phyloP scores from a whole-genome alignment of 1,140 invertebrate genomes.

The Halictus rubicundus region DNA sequence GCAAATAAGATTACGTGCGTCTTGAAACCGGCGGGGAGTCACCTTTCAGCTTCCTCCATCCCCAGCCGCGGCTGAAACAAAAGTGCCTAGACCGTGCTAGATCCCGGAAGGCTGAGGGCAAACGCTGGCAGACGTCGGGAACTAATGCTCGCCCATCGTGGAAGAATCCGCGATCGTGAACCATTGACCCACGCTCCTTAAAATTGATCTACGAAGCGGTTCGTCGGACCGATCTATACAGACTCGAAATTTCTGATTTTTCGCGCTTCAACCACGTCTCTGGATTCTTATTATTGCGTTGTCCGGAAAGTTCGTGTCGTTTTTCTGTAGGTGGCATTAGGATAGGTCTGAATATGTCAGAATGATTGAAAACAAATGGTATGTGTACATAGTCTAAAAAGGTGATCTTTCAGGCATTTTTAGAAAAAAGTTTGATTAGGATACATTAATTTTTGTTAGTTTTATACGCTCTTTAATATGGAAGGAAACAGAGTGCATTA shows the following conservation, averaged over 20 bases:
- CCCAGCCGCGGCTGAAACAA: constrained; percentile 36
- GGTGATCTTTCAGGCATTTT: too few relatives aligned
- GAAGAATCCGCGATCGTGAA: constrained; percentile 4
- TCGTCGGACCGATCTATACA: neutral
- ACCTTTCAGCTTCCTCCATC: constrained; percentile 40
- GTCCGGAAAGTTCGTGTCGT: too few relatives aligned
- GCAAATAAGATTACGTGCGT: constrained; percentile 66
- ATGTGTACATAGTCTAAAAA: too few relatives aligned
- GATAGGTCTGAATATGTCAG: too few relatives aligned
- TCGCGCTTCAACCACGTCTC: constrained; percentile 21
- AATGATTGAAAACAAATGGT: too few relatives aligned
- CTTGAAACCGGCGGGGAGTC: constrained; percentile 23
- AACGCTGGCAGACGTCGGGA: constrained; percentile 15
- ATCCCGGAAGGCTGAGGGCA: neutral
- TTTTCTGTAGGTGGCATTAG: too few relatives aligned
- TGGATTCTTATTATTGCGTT: too few relatives aligned
- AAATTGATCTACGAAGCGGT: constrained; percentile 47
- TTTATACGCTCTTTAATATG: too few relatives aligned
- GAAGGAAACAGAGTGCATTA: too few relatives aligned
- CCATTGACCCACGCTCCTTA: constrained; percentile 14
- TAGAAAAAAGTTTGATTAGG: too few relatives aligned
- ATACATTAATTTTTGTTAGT: too few relatives aligned
- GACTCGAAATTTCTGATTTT: constrained; percentile 44
- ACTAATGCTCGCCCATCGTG: constrained; percentile 37
- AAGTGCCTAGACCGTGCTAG: constrained; percentile 26